A percentile compares a stretch with the other conserved stretches of the same genome.
Conservation (phyloP, 2,113 vertebrate species). For the Pedionomus torquatus region DNA sequence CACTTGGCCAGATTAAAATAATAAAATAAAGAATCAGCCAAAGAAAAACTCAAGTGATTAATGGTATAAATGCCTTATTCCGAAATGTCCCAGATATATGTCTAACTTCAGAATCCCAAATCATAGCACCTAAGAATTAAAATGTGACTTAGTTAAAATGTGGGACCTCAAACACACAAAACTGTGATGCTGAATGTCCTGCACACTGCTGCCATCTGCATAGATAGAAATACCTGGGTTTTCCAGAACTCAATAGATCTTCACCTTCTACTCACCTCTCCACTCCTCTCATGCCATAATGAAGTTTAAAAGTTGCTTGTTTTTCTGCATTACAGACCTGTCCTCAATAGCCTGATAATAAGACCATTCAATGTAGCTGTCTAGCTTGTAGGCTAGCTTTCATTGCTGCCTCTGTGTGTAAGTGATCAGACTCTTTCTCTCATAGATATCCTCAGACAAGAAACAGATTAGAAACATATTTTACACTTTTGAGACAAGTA, state of each 20-base stretch:
- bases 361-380: not conserved
- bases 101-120: not conserved
- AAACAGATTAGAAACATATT: not conserved
- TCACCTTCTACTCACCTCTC: not conserved
- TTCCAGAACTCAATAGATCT: not conserved
- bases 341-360: not conserved
- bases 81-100: not conserved
- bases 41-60: not conserved
- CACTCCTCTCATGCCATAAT: not conserved
- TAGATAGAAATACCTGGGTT: not conserved
- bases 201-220: not conserved
- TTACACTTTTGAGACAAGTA: not conserved
- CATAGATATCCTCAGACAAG: not conserved
- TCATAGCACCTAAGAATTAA: not conserved
- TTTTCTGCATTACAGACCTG: not conserved
- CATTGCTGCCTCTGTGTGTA: not conserved
- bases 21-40: not conserved
- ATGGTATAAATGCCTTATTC: not conserved
- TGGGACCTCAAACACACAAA: not conserved
- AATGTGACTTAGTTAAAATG: not conserved
- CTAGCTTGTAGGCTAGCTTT: not conserved
- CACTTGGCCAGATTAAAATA: not conserved
- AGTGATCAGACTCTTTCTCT: not conserved
- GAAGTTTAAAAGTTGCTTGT: not conserved
- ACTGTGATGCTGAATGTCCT: not conserved